Conservation (phyloP, 2,888 invertebrate species). For the Polydrusus tereticollis region DNA sequence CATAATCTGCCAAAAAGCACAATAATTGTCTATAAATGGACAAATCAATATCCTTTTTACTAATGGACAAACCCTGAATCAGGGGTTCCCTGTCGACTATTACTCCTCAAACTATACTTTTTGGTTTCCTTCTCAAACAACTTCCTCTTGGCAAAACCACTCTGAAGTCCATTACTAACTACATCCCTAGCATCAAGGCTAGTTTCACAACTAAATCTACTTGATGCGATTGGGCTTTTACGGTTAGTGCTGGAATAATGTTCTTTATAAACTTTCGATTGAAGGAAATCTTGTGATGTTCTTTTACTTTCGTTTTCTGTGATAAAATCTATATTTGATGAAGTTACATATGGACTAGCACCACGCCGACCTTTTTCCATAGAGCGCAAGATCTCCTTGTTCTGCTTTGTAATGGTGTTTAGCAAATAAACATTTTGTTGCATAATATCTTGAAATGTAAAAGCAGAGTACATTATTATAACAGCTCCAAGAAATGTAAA, state of each 20-base stretch:
- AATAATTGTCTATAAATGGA: neutral
- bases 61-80: slow-evolving; percentile 43
- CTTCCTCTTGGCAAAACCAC: slow-evolving; percentile 15
- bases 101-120: slow-evolving; percentile 52
- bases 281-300: neutral
- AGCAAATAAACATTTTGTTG: slow-evolving; percentile 66
- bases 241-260: neutral
- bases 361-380: slow-evolving; percentile 46
- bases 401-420: slow-evolving; percentile 65
- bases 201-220: slow-evolving; percentile 16
- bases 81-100: slow-evolving; percentile 46
- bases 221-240: neutral
- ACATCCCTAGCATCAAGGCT: slow-evolving; percentile 22
- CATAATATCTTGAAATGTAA: slow-evolving; percentile 66
- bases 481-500: slow-evolving; percentile 61
- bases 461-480: slow-evolving; percentile 62
- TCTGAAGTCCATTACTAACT: slow-evolving; percentile 20
- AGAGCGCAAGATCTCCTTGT: slow-evolving; percentile 55
- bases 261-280: neutral
- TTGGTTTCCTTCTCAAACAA: slow-evolving; percentile 32
- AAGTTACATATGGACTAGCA: slow-evolving; percentile 22
- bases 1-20: neutral
- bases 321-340: slow-evolving; percentile 11
- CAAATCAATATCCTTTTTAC: neutral
- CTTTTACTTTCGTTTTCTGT: slow-evolving; percentile 1